These are phyloP conservation scores for Fopius arisanus DNA, from an alignment of 1,140 invertebrate genomes.

Conservation along the genomic window DNA sequence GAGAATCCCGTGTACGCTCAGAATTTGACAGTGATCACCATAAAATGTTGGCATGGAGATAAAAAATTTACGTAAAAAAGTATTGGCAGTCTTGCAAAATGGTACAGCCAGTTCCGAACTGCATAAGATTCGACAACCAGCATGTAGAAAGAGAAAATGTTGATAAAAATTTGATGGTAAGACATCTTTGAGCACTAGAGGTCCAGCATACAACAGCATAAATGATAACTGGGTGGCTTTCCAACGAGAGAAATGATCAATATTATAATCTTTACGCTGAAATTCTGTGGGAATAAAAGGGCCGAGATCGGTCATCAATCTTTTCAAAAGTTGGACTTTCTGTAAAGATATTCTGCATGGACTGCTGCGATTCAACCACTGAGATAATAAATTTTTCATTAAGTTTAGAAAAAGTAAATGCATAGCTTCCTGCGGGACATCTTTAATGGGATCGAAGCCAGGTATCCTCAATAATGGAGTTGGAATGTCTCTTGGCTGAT, in stretches of 20 bases:
- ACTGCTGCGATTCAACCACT: neutral
- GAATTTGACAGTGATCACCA: slow-evolving; percentile 14
- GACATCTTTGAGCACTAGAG: slow-evolving; percentile 15
- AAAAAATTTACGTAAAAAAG: slow-evolving; percentile 20
- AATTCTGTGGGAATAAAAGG: slow-evolving; percentile 7
- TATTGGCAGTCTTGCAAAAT: neutral
- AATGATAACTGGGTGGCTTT: too few relatives aligned
- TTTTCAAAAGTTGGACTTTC: neutral
- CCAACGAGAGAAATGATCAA: neutral
- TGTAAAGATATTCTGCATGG: neutral
- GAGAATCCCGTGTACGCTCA: slow-evolving; percentile 29
- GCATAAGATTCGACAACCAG: slow-evolving; percentile 27
- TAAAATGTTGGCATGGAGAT: slow-evolving; percentile 12
- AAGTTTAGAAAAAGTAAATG: neutral
- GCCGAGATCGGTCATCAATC: neutral
- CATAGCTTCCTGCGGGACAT: neutral
- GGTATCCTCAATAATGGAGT: neutral
- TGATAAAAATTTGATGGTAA: slow-evolving; percentile 17
- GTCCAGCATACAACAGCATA: too few relatives aligned
- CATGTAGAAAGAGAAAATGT: slow-evolving; percentile 29
- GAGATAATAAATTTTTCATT: neutral
- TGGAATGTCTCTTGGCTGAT: neutral
- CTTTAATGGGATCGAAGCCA: neutral
- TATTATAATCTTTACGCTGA: slow-evolving; percentile 4
- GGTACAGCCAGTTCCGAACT: neutral